Conservation (phyloP, 2,113 vertebrate species). For the Neodontobutis hainanensis region DNA sequence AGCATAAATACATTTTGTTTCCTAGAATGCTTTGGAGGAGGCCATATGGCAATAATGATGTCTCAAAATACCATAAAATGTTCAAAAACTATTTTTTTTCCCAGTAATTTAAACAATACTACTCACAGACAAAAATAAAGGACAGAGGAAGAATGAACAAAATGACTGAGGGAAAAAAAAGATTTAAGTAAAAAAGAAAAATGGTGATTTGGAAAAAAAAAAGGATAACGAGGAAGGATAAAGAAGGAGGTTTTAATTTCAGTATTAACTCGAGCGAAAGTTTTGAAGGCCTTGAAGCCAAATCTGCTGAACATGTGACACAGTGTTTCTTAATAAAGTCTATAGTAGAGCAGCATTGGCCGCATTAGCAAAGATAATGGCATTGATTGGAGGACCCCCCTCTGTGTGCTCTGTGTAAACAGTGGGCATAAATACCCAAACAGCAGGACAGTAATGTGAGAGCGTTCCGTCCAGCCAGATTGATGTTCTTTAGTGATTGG, state of each 20-base stretch:
- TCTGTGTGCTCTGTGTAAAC: constrained; percentile 78
- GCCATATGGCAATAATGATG: too few species aligned
- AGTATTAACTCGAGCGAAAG: background rate
- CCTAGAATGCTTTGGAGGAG: too few species aligned
- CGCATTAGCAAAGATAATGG: constrained; percentile 69
- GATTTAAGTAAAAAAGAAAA: too few species aligned
- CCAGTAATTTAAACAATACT: too few species aligned
- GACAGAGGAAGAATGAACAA: too few species aligned
- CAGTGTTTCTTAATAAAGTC: constrained; percentile 48
- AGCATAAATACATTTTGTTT: too few species aligned
- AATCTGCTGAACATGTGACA: constrained; percentile 26
- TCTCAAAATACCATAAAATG: too few species aligned
- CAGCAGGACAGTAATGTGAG: constrained; percentile 77
- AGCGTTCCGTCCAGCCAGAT: constrained; percentile 64
- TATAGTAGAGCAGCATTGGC: constrained; percentile 30
- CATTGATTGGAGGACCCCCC: constrained; percentile 76
- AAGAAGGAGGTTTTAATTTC: background rate
- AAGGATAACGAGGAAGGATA: background rate
- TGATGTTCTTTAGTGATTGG: constrained; percentile 68
- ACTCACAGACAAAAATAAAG: too few species aligned
- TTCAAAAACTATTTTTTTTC: too few species aligned
- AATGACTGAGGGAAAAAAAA: too few species aligned
- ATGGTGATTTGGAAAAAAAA: too few species aligned
- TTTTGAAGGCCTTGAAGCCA: constrained; percentile 18
- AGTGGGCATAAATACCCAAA: constrained; percentile 80